Evolutionary conservation across 1,140 invertebrate species (phyloP).

Genomic region (Diploscapter pachys): DNA sequence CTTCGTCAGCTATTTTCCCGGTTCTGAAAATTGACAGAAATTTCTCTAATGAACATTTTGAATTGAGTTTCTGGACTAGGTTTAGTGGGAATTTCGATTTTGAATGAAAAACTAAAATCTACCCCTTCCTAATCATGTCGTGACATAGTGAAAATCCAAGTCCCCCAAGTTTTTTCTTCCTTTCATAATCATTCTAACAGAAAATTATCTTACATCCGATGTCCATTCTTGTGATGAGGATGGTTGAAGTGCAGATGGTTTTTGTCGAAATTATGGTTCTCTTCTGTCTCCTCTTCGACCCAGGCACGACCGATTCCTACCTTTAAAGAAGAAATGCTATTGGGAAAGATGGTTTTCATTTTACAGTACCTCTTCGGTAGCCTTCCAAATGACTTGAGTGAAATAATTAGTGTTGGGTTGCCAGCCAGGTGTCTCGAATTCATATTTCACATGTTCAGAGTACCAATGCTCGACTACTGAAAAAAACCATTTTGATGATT

Average conservation of each 20-base stretch:
- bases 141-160: neutral
- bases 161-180: slow-evolving; percentile 14
- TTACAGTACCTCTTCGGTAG: slow-evolving; percentile 47
- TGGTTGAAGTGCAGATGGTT: too few species aligned
- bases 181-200: slow-evolving; percentile 9
- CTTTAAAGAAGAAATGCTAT: slow-evolving; percentile 10
- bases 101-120: too few species aligned
- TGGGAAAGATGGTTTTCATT: too few species aligned
- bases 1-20: slow-evolving; percentile 24
- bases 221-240: too few species aligned
- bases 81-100: too few species aligned
- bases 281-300: neutral
- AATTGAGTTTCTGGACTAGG: too few species aligned
- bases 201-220: too few species aligned
- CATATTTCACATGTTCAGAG: slow-evolving; percentile 53
- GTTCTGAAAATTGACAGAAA: slow-evolving; percentile 20
- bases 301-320: slow-evolving; percentile 34
- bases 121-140: too few species aligned
- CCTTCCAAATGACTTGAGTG: slow-evolving; percentile 55
- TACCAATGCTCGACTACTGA: slow-evolving; percentile 55
- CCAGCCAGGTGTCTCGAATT: slow-evolving; percentile 57
- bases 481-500: neutral
- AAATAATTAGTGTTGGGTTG: slow-evolving; percentile 58
- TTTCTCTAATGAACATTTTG: too few species aligned
- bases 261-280: too few species aligned